Evolutionary conservation across 1,140 invertebrate genomes (phyloP).

Genomic region (Saccostrea glomerata): DNA sequence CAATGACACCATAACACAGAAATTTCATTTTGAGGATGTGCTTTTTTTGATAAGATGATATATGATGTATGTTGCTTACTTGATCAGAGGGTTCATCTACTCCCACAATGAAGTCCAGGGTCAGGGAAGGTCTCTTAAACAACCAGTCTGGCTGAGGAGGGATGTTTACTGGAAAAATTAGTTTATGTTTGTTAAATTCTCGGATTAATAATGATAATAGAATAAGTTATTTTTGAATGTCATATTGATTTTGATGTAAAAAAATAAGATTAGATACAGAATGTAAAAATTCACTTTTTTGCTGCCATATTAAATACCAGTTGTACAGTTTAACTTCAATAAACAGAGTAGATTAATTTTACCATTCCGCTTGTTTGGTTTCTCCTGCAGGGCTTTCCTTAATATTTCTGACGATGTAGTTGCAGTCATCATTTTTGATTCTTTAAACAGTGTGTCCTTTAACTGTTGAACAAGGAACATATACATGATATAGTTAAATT

Average conservation of each 20-base stretch:
- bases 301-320: no score
- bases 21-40: no score
- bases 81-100: conserved; percentile 70
- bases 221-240: no score
- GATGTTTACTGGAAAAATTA: conserved; percentile 73
- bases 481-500: no score
- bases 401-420: conserved; percentile 70
- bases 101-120: conserved; percentile 75
- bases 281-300: no score
- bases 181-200: no score
- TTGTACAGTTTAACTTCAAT: no score
- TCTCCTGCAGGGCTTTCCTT: conserved; percentile 72
- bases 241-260: no score
- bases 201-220: no score
- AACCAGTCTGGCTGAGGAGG: conserved; percentile 78
- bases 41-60: no score
- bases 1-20: no score
- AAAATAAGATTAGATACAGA: no score
- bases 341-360: conserved; percentile 33
- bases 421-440: conserved; percentile 65
- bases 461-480: conserved; percentile 59
- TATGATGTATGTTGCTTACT: conserved; percentile 50
- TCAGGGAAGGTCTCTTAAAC: conserved; percentile 73
- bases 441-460: conserved; percentile 71
- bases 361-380: conserved; percentile 73